These are phyloP conservation scores for Catostomus latipinnis DNA, from an alignment of 2,797 vertebrate genomes.

Conservation along the genomic window DNA sequence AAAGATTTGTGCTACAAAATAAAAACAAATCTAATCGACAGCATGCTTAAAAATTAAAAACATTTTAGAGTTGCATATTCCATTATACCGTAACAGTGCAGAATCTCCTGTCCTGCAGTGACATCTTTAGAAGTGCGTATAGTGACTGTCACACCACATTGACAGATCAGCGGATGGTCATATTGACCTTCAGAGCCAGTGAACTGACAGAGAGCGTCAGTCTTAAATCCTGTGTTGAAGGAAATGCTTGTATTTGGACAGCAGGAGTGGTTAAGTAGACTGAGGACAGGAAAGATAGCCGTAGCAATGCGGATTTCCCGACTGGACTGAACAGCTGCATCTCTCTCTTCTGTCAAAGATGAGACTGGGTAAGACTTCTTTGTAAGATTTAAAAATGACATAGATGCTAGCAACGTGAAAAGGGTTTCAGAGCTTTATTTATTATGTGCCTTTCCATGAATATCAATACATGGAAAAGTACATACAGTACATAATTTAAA, in stretches of 20 bases:
- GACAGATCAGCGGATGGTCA: neutral
- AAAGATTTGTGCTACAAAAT: neutral
- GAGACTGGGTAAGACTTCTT: neutral
- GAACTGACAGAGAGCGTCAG: neutral
- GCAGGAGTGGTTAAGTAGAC: constrained; percentile 96
- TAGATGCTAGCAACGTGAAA: too few relatives aligned
- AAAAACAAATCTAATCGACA: neutral
- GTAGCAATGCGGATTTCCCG: constrained; percentile 86
- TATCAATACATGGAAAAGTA: too few relatives aligned
- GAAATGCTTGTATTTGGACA: constrained; percentile 88
- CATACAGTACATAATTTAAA: too few relatives aligned
- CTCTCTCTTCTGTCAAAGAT: constrained; percentile 70
- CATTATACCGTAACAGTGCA: constrained; percentile 92
- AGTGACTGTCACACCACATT: constrained; percentile 69
- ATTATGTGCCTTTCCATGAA: too few relatives aligned
- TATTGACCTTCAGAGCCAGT: constrained; percentile 36
- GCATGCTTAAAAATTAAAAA: neutral
- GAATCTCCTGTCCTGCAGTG: constrained; percentile 84
- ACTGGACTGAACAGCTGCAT: constrained; percentile 74
- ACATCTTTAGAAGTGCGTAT: constrained; percentile 82
- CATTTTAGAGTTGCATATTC: neutral
- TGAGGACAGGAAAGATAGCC: constrained; percentile 88
- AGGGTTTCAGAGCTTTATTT: too few relatives aligned
- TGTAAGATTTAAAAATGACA: too few relatives aligned
- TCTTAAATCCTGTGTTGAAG: constrained; percentile 71